These are phyloP conservation scores for Himantopus leucocephalus DNA, from an alignment of 2,113 vertebrate genomes.

Conservation along the genomic window DNA sequence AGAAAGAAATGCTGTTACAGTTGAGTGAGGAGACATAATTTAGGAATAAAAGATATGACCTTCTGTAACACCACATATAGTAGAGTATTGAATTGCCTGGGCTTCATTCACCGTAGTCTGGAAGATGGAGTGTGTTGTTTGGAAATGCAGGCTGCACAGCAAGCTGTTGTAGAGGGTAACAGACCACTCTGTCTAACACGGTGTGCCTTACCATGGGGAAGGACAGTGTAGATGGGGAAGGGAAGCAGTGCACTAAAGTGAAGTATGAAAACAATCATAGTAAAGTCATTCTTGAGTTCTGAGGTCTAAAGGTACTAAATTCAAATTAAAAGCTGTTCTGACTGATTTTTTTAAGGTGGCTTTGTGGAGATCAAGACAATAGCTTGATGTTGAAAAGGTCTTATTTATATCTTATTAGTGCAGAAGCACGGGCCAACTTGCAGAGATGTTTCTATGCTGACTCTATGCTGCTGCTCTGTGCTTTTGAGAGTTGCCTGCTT, in stretches of 20 bases:
- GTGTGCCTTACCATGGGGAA: fast-evolving
- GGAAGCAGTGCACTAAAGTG: not conserved
- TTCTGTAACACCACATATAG: not conserved
- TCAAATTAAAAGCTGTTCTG: not conserved
- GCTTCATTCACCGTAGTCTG: not conserved
- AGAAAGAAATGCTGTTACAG: not conserved
- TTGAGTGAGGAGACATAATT: not conserved
- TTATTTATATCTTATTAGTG: not conserved
- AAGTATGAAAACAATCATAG: not conserved
- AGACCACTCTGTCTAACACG: not conserved
- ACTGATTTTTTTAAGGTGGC: not conserved
- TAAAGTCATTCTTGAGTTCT: not conserved
- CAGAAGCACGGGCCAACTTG: not conserved
- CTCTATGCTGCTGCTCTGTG: not conserved
- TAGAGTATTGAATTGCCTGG: not conserved
- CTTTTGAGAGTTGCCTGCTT: not conserved
- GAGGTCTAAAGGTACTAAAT: not conserved
- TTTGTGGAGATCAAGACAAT: not conserved
- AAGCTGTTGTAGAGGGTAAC: not conserved
- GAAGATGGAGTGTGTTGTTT: not conserved
- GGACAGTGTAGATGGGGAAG: not conserved
- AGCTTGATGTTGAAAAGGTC: not conserved
- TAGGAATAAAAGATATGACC: not conserved
- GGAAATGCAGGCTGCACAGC: not conserved
- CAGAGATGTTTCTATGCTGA: not conserved